These are phyloP conservation scores for Wiebesia pumilae DNA, from an alignment of 1,140 invertebrate genomes.

Conservation along the genomic window DNA sequence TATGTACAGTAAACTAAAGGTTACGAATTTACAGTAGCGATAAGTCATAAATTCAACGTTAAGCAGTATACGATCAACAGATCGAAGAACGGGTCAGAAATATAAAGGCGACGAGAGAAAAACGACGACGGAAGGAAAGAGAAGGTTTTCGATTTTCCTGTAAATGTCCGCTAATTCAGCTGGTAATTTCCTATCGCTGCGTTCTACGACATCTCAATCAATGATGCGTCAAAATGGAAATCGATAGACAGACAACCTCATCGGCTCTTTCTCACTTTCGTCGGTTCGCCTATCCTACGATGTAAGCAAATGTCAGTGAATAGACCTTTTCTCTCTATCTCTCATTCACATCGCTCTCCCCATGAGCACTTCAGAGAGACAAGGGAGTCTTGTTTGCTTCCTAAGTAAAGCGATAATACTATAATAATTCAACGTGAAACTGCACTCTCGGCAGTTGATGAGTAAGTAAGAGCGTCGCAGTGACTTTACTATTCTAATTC, in stretches of 20 bases:
- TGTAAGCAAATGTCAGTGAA: not conserved
- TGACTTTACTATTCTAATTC: constrained; percentile 6
- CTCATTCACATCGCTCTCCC: not conserved
- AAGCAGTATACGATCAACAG: not conserved
- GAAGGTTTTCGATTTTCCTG: constrained; percentile 20
- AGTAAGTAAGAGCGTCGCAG: not conserved
- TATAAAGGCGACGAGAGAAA: too few relatives aligned
- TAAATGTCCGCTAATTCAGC: constrained; percentile 32
- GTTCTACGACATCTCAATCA: not conserved
- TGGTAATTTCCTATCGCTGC: constrained; percentile 37
- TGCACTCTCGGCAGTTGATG: constrained; percentile 3
- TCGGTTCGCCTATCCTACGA: not conserved
- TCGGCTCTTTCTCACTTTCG: not conserved
- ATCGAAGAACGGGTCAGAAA: not conserved
- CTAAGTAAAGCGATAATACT: constrained; percentile 42
- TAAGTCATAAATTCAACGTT: constrained; percentile 18
- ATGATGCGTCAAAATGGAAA: constrained; percentile 13
- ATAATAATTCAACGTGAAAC: constrained; percentile 19
- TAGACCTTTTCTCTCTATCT: not conserved
- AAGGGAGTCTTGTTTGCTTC: constrained; percentile 31
- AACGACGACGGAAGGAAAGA: too few relatives aligned
- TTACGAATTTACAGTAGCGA: not conserved
- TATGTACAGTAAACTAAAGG: constrained; percentile 17
- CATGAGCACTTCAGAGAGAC: not conserved
- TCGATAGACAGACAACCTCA: constrained; percentile 28